phyloP scores from a whole-genome alignment of 1,140 invertebrate genomes.

The Apis laboriosa region DNA sequence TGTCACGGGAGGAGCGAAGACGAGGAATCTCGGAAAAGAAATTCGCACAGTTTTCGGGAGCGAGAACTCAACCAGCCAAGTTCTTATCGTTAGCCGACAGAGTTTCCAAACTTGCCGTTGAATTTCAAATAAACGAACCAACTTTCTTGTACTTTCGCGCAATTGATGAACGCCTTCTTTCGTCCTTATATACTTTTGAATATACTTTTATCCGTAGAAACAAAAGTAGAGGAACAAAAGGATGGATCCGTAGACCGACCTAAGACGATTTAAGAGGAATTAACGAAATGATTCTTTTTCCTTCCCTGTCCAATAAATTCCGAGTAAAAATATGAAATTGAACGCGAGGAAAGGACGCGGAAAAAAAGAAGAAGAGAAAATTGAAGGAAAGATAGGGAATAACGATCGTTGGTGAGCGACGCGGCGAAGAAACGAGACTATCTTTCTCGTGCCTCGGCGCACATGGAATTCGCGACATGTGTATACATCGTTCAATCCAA shows the following conservation, averaged over 20 bases:
- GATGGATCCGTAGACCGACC: neutral
- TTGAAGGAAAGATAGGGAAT: neutral
- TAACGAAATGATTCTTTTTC: neutral
- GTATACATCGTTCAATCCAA: constrained; percentile 13
- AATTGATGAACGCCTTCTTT: constrained; percentile 12
- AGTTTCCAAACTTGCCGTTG: constrained; percentile 11
- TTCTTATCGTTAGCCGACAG: constrained; percentile 28
- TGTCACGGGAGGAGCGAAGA: neutral
- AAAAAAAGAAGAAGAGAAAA: neutral
- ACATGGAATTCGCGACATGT: constrained; percentile 12
- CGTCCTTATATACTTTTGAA: neutral
- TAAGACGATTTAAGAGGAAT: neutral
- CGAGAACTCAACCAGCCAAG: neutral
- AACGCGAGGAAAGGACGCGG: neutral
- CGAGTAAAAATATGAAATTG: too few relatives aligned
- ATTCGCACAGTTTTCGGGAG: neutral
- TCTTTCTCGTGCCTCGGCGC: neutral
- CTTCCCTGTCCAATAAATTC: too few relatives aligned
- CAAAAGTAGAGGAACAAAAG: too few relatives aligned
- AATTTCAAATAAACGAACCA: constrained; percentile 10
- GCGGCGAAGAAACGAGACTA: neutral
- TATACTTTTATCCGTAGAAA: too few relatives aligned
- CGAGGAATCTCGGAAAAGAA: constrained; percentile 23
- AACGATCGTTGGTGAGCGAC: neutral
- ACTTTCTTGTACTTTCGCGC: neutral